Evolutionary conservation across 2,113 vertebrate genomes (phyloP), one percentile per base, ranked within the genome.

Genomic region (Piaya cayana): DNA sequence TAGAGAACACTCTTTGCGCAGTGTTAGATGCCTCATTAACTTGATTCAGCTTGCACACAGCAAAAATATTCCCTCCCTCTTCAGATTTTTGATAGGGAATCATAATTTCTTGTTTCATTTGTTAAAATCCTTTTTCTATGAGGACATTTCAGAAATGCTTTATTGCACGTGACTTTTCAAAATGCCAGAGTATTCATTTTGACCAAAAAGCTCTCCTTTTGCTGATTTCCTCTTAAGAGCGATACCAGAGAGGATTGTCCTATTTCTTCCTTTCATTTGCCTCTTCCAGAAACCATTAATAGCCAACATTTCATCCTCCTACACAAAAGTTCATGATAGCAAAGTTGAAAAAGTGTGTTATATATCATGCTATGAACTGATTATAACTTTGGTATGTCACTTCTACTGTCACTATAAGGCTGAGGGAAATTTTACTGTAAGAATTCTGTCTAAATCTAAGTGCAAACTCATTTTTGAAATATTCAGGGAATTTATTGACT

Each of bases 1-100:
- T 98, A 98, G 98, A 98, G 97, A 98, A 98, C 95, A 77, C 97
- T 98, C 98, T 98, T 98, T 98, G 98, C 62, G 97, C 98, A 97
- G 95, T 98, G 98, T 98, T 98, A 98, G 98, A 98, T 98, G 98
- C 97, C 98, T 98, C 98, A 98, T 98, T 98, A 98, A 98, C 98
- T 98, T 98, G 98, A 98, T 98, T 98, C 98, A 98, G 97, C 97
- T 98, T 98, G 97, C 97, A 98, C 97, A 98, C 97, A 98, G 98
- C 97, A 98, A 98, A 98, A 98, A 98, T 98, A 98, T 98, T 98
- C 98, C 98, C 97, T 98, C 98, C 98, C 98, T 98, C 97, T 98
- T 98, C 97, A 98, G 95, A 98, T 98, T 98, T 98, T 98, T 98
- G 96, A 98, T 98, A 98, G 97, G 95, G 97, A 98, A 98, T 98